Conservation (phyloP, 1,140 invertebrate species). For the Lordiphosa stackelbergi region DNA sequence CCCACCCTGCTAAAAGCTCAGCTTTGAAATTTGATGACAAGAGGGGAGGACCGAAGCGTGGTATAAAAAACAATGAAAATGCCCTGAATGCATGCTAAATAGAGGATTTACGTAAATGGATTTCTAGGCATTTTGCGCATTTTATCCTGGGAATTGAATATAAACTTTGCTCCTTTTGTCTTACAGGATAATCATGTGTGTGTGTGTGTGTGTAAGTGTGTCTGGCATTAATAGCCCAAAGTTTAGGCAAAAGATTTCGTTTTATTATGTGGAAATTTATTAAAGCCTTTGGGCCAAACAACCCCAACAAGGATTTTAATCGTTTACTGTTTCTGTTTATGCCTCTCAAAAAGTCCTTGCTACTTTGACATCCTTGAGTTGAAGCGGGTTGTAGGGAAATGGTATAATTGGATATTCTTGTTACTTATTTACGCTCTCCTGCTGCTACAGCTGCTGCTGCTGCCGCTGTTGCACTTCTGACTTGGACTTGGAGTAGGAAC, state of each 20-base stretch:
- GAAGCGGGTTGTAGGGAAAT: slow-evolving; percentile 30
- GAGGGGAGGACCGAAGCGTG: slow-evolving; percentile 19
- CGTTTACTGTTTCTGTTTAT: slow-evolving; percentile 41
- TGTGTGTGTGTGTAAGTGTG: slow-evolving; percentile 17
- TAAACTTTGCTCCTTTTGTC: slow-evolving; percentile 48
- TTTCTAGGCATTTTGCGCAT: slow-evolving; percentile 73
- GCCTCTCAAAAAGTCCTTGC: slow-evolving; percentile 10
- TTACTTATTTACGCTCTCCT: slow-evolving; percentile 61
- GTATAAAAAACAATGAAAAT: slow-evolving; percentile 73
- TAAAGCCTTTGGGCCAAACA: slow-evolving; percentile 55
- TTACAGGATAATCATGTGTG: slow-evolving; percentile 16
- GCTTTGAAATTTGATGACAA: slow-evolving; percentile 67
- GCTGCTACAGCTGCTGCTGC: slow-evolving; percentile 6
- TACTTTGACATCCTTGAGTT: slow-evolving; percentile 30
- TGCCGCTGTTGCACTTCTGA: slow-evolving; percentile 18
- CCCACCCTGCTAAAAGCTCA: slow-evolving; percentile 11
- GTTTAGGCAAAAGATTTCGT: slow-evolving; percentile 68
- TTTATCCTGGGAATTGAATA: slow-evolving; percentile 69
- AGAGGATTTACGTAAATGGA: slow-evolving; percentile 75
- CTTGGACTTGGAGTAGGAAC: slow-evolving; percentile 22
- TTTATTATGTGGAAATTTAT: slow-evolving; percentile 73
- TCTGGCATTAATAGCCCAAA: slow-evolving; percentile 56
- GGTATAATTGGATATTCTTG: slow-evolving; percentile 73
- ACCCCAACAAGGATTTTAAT: slow-evolving; percentile 48
- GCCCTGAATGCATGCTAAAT: slow-evolving; percentile 74